A percentile compares a stretch with the other conserved stretches of the same genome.
Evolutionary conservation across 2,113 vertebrate species (phyloP).

Genomic region (Hippocampus abdominalis): DNA sequence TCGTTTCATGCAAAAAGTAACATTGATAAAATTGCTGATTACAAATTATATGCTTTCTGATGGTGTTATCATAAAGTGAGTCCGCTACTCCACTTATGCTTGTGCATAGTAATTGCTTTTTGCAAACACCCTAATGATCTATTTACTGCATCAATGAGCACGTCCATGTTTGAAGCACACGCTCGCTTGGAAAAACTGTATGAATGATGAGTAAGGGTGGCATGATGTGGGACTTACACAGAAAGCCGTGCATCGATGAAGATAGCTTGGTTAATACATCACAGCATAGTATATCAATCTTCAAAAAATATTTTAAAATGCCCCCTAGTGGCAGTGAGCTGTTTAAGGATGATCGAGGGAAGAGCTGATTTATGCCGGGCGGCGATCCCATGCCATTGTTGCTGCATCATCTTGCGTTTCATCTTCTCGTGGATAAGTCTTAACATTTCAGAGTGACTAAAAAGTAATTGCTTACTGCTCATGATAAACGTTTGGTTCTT

Average conservation of each 20-base stretch:
- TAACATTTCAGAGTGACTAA: not conserved
- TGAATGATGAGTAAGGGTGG: not conserved
- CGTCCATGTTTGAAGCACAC: not conserved
- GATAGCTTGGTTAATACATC: not conserved
- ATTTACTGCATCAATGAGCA: not conserved
- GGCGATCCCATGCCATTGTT: not conserved
- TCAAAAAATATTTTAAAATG: not conserved
- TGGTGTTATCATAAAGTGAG: not conserved
- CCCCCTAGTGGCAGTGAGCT: not conserved
- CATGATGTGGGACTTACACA: no score
- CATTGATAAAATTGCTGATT: not conserved
- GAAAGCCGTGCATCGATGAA: not conserved
- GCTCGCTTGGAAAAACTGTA: not conserved
- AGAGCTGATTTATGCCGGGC: not conserved
- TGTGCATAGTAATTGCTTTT: not conserved
- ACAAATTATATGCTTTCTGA: not conserved
- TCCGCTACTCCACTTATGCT: not conserved
- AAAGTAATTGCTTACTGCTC: not conserved
- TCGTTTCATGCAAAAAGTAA: not conserved
- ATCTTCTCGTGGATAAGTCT: not conserved
- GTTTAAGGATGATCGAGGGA: not conserved
- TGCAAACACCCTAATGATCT: not conserved
- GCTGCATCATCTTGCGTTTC: not conserved
- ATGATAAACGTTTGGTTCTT: not conserved
- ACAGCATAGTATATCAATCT: slow-evolving; percentile 3